Evolutionary conservation across 1,140 invertebrate species (phyloP).

Genomic region (Temnothorax curvispinosus): DNA sequence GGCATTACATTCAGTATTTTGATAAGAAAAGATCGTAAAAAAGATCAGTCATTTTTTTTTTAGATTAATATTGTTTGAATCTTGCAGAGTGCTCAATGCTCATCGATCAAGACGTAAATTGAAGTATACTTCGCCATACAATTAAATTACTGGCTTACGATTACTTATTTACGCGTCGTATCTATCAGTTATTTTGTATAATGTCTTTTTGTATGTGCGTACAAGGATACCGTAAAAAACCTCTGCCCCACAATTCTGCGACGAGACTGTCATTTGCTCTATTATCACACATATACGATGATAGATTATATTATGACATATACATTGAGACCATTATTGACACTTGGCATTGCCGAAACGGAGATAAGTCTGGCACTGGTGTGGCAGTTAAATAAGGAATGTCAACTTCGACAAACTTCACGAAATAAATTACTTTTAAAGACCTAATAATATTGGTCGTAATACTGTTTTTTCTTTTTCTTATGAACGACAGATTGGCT

Average conservation of each 20-base stretch:
- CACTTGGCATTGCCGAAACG: conserved; percentile 36
- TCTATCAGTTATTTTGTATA: conserved; percentile 54
- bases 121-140: conserved; percentile 51
- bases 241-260: conserved; percentile 42
- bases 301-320: conserved; percentile 65
- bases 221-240: conserved; percentile 62
- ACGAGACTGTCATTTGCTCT: conserved; percentile 54
- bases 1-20: conserved; percentile 1
- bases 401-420: not conserved
- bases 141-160: conserved; percentile 51
- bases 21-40: conserved; percentile 52
- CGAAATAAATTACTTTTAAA: conserved; percentile 37
- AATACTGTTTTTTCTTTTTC: conserved; percentile 26
- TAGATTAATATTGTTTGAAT: conserved; percentile 41
- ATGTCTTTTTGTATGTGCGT: conserved; percentile 63
- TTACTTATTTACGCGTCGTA: conserved; percentile 26
- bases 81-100: conserved; percentile 45
- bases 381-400: conserved; percentile 52
- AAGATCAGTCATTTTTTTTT: conserved; percentile 44
- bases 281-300: conserved; percentile 68
- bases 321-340: conserved; percentile 68
- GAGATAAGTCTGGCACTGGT: conserved; percentile 53
- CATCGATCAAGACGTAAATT: conserved; percentile 30
- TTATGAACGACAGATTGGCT: conserved; percentile 19
- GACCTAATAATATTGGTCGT: conserved; percentile 8